Conservation (phyloP, 2,113 vertebrate species). For the Aplodontia rufa region DNA sequence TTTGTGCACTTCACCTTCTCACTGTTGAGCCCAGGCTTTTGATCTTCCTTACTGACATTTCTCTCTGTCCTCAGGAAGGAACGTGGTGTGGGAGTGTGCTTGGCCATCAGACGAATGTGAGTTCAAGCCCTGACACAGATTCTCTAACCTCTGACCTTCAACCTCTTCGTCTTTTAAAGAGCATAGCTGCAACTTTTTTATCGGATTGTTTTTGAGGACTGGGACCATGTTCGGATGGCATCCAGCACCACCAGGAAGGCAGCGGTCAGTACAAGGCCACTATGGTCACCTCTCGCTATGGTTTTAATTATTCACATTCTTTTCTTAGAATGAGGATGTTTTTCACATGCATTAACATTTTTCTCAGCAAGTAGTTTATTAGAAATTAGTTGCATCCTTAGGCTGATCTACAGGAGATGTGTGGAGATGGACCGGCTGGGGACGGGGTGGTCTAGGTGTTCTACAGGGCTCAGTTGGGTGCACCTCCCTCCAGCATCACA, state of each 20-base stretch:
- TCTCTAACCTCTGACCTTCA: neutral
- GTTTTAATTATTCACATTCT: neutral
- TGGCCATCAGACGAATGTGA: neutral
- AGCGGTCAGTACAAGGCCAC: neutral
- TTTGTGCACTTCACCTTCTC: too few relatives aligned
- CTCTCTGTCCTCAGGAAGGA: neutral
- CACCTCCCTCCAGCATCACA: neutral
- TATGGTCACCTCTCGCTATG: neutral
- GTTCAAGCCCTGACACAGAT: neutral
- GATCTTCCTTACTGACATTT: neutral
- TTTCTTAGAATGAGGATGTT: constrained; percentile 1
- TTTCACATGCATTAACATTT: neutral
- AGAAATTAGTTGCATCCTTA: neutral
- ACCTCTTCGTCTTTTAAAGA: neutral
- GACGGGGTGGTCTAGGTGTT: too few relatives aligned
- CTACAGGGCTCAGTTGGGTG: too few relatives aligned
- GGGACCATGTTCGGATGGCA: too few relatives aligned
- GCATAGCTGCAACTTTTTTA: neutral
- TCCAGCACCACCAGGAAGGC: too few relatives aligned
- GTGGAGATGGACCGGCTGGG: too few relatives aligned
- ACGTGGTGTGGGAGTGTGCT: neutral
- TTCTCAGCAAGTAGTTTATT: neutral
- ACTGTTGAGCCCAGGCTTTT: neutral
- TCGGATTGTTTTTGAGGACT: neutral
- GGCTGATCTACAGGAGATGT: too few relatives aligned